Evolutionary conservation across 2,888 invertebrate genomes (phyloP).

Genomic region (Meandrusa payeni): DNA sequence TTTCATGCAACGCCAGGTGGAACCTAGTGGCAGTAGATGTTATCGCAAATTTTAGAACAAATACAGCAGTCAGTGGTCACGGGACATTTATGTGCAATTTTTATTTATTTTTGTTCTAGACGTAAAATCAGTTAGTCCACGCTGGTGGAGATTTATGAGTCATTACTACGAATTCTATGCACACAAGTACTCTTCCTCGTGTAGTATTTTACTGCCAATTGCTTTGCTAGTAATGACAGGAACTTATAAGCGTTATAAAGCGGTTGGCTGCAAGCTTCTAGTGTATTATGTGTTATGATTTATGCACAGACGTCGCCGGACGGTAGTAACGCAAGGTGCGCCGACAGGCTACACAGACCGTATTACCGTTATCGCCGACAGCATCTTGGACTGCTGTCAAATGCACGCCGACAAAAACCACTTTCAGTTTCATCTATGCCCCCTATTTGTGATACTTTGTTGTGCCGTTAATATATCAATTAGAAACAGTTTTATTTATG

Average conservation of each 20-base stretch:
- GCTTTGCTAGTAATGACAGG: constrained; percentile 54
- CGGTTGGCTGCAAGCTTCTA: constrained; percentile 34
- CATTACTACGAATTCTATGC: constrained; percentile 18
- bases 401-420: constrained; percentile 52
- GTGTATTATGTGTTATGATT: constrained; percentile 44
- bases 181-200: constrained; percentile 29
- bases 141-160: constrained; percentile 18
- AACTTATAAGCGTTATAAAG: constrained; percentile 45
- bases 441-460: constrained; percentile 5
- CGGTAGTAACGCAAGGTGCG: constrained; percentile 46
- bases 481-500: constrained; percentile 1
- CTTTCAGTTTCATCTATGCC: constrained; percentile 53
- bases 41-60: constrained; percentile 36
- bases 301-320: constrained; percentile 53
- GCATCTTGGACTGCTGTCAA: constrained; percentile 75
- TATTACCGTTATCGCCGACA: constrained; percentile 73
- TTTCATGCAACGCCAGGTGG: constrained; percentile 53
- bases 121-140: neutral
- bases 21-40: constrained; percentile 37
- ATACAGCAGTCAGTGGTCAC: constrained; percentile 21
- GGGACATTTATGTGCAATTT: constrained; percentile 14
- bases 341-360: constrained; percentile 47
- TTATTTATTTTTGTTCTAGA: constrained; percentile 8
- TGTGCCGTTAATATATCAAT: neutral
- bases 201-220: constrained; percentile 46